Conservation (phyloP, 2,888 invertebrate species). For the Epinotia brunnichana region DNA sequence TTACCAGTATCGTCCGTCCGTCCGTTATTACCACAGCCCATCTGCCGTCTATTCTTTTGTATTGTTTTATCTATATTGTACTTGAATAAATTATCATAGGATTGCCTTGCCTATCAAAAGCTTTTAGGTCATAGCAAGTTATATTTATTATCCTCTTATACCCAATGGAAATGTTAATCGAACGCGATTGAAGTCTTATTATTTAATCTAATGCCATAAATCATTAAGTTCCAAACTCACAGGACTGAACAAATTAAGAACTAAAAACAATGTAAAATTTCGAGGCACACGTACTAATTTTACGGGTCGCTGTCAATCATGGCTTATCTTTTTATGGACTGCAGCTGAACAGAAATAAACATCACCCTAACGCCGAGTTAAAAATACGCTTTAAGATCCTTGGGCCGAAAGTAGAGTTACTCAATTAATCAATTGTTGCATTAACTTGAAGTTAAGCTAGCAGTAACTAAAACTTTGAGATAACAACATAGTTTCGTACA, state of each 20-base stretch:
- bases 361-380: constrained; percentile 37
- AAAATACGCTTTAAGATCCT: constrained; percentile 36
- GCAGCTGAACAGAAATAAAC: constrained; percentile 40
- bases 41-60: too few relatives aligned
- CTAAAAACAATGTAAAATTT: constrained; percentile 21
- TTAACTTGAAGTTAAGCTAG: not conserved
- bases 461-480: not conserved
- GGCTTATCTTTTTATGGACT: constrained; percentile 43
- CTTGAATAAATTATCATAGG: too few relatives aligned
- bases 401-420: constrained; percentile 19
- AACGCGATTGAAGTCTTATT: not conserved
- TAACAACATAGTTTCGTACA: not conserved
- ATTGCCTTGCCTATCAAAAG: too few relatives aligned
- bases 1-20: too few relatives aligned
- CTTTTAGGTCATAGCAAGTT: too few relatives aligned
- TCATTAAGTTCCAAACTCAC: not conserved
- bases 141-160: too few relatives aligned
- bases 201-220: not conserved
- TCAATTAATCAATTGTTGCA: constrained; percentile 10
- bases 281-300: constrained; percentile 24
- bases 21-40: too few relatives aligned
- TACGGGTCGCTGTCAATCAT: constrained; percentile 39
- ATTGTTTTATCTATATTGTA: too few relatives aligned
- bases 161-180: too few relatives aligned
- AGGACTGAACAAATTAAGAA: not conserved